Base-by-base conservation (phyloP, 2,113 vertebrate species). In the Malurus alboscapulatus region DNA sequence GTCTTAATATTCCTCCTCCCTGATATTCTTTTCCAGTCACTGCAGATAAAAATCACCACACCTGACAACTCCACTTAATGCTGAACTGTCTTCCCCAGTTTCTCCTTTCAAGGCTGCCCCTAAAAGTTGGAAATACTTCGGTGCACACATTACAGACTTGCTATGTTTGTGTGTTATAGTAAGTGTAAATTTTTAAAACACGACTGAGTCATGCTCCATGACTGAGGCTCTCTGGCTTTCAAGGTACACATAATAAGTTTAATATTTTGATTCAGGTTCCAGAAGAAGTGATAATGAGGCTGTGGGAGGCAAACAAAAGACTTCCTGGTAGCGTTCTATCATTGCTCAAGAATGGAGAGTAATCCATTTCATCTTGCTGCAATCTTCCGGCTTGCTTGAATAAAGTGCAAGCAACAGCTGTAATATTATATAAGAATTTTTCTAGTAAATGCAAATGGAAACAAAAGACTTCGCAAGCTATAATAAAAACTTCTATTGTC, bases 21-120 rank as follows among this genome's bases (percentile, higher is more conserved):
- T 53, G 20, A 34, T 44, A 53, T 2, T 36, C 57, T 78, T 63
- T 86, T 68, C 45, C 50, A 84, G 62, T 91, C 86, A 84, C n/a
- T 84, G 48, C 50, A 68, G 69, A 92, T 94, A 87, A 94, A 88
- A 93, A 90, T 89, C 90, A 85, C 45, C 0, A 15, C 36, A 87
- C 12, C 71, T 92, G 90, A 72, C 81, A 95, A 45, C 53, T 89
- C 29, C 47, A 34, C 62, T 89, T 87, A 63, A 27, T 65, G 34
- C 12, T 61, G 34, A 87, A 44, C 62, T 89, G 40, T 73, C 38
- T 94, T 78, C 21, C 48, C 20, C n/a, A 40, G 6, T 69, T 86
- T 67, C 53, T 78, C 30, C 24, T 71, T 77, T 81, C 2, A 4
- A 75, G n/a, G 44, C 67, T 67, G 53, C 38, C 17, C 72, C 24